Percentiles rank a stretch among this genome's conserved stretches.
Conservation (phyloP, 2,888 invertebrate genomes). For the Melanotus villosus region DNA sequence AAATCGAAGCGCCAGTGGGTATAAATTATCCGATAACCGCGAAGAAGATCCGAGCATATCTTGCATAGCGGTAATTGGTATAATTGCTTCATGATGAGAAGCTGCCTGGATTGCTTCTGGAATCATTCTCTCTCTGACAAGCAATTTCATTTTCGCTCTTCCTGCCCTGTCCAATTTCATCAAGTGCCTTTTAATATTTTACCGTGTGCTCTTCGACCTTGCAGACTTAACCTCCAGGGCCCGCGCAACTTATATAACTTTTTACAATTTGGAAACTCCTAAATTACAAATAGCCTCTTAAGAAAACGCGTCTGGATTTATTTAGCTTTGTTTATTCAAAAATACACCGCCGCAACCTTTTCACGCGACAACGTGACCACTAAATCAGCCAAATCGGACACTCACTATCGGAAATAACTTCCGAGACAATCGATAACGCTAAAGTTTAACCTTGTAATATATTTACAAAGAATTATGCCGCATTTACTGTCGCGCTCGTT, state of each 20-base stretch:
- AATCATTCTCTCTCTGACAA: constrained; percentile 57
- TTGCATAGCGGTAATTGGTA: constrained; percentile 58
- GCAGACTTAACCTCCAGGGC: constrained; percentile 53
- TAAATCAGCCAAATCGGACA: neutral
- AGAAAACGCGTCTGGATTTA: constrained; percentile 1
- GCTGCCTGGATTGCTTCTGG: constrained; percentile 54
- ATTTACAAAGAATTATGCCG: constrained; percentile 10
- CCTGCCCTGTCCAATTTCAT: constrained; percentile 56
- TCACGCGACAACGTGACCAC: no score
- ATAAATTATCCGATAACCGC: constrained; percentile 55
- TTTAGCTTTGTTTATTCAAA: constrained; percentile 12
- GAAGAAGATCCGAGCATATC: constrained; percentile 52
- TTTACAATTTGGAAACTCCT: constrained; percentile 50
- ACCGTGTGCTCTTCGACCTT: constrained; percentile 52
- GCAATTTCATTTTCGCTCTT: constrained; percentile 58
- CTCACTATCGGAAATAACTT: neutral
- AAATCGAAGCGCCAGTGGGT: constrained; percentile 47
- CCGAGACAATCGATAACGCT: constrained; percentile 7
- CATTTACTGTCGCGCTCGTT: constrained; percentile 4
- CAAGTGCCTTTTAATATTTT: constrained; percentile 60
- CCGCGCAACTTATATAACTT: constrained; percentile 54
- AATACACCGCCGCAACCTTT: neutral
- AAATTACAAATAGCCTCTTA: constrained; percentile 39
- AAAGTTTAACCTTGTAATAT: constrained; percentile 13
- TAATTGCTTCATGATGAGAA: constrained; percentile 59